Evolutionary conservation across 2,888 invertebrate species (phyloP), one percentile per base, ranked within the genome.

Genomic region (Eretmocerus hayati): DNA sequence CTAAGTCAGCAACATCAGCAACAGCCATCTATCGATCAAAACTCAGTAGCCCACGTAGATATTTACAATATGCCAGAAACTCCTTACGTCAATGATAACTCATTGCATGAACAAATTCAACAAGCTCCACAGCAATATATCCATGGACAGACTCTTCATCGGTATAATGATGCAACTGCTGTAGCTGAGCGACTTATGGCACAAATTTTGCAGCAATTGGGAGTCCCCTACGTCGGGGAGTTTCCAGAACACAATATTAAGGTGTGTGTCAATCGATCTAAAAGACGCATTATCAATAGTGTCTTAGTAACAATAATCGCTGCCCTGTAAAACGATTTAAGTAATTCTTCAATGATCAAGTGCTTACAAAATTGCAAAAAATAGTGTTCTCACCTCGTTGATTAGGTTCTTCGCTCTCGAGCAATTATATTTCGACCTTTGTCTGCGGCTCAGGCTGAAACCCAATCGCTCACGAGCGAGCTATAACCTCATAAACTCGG

Each of bases 1-100:
- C 23, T 47, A 6, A 56, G 51, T 13, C 21, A 58, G 5, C 59
- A 59, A n/a, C 47, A 48, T 30, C 45, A 44, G n/a, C 52, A 58
- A 38, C 65, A 61, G 43, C 62, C 62, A 23, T 47, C 59, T 22
- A 46, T 59, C 46, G 64, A 66, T 47, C 45, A 38, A 5, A 59
- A 59, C 46, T 61, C 62, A 32, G 42, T 53, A 33, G 53, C 58
- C 54, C 62, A 63, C 48, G 54, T 51, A 32, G 61, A 63, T 42
- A 48, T 60, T 42, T 58, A 60, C 20, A 50, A 48, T 48, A 39
- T 58, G 21, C 62, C 55, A 37, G 39, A 59, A 26, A 59, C 64
- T 21, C 49, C 59, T 43, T 64, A 64, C 48, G 54, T 59, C 19
- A 66, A 66, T 45, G 65, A 62, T 46, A 66, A 67, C 50, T 55